A percentile compares a stretch with the other conserved stretches of the same genome.
phyloP scores from a whole-genome alignment of 2,113 vertebrate species.

The Todiramphus saurophagus region DNA sequence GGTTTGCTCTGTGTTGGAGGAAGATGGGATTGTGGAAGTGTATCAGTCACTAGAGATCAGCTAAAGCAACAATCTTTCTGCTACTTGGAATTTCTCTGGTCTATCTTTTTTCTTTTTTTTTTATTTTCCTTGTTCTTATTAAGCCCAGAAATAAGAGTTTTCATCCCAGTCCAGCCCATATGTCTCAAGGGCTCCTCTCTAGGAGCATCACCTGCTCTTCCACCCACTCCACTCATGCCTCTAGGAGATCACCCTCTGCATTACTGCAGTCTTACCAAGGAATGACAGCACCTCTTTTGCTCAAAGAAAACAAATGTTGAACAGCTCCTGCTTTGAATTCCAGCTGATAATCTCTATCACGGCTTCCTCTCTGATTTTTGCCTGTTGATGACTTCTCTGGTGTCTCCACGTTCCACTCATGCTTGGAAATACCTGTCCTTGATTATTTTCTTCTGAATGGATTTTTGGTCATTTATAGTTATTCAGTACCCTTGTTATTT shows the following conservation, averaged over 20 bases:
- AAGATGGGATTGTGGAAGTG: background rate
- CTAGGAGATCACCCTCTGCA: background rate
- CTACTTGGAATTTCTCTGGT: background rate
- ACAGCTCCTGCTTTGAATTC: background rate
- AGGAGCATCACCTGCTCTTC: background rate
- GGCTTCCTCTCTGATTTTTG: background rate
- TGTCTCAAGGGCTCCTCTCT: background rate
- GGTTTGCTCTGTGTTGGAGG: background rate
- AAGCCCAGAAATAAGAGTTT: background rate
- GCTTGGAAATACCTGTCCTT: background rate
- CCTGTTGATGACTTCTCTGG: background rate
- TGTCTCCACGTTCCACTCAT: background rate
- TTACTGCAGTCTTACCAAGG: background rate
- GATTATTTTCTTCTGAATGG: background rate
- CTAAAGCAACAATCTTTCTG: background rate
- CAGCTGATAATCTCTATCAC: background rate
- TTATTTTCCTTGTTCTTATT: background rate
- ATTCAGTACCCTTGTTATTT: background rate
- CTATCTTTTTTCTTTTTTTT: background rate
- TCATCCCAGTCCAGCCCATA: background rate
- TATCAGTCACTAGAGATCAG: background rate
- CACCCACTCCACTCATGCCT: background rate
- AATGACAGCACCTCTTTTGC: background rate
- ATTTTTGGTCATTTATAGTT: background rate
- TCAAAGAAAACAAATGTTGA: background rate